A percentile compares a stretch with the other conserved stretches of the same genome.
Evolutionary conservation across 1,140 invertebrate species (phyloP).

Genomic region (Harpegnathos saltator): DNA sequence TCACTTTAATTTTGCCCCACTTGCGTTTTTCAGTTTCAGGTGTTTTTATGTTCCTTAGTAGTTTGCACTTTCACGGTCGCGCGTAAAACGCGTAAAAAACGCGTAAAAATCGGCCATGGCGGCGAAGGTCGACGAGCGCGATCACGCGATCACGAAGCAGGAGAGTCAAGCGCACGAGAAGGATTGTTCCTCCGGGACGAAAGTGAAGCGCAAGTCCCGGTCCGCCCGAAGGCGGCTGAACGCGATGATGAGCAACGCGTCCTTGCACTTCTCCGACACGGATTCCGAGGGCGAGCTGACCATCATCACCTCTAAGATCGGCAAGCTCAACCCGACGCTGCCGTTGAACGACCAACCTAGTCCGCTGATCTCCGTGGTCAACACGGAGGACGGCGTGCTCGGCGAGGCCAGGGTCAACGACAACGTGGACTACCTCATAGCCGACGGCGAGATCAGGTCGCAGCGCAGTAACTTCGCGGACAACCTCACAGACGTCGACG

Average conservation of each 20-base stretch:
- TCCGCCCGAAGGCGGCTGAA: constrained; percentile 81
- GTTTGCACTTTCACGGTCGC: constrained; percentile 50
- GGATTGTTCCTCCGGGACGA: constrained; percentile 62
- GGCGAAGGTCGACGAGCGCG: constrained; percentile 3
- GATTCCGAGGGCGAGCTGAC: constrained; percentile 84
- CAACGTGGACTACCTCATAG: constrained; percentile 62
- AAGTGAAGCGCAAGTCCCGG: constrained; percentile 81
- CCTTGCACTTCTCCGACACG: constrained; percentile 84
- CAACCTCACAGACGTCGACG: constrained; percentile 82
- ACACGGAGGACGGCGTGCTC: constrained; percentile 66
- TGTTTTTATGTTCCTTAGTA: constrained; percentile 74
- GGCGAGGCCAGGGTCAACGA: constrained; percentile 7
- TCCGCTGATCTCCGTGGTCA: constrained; percentile 80
- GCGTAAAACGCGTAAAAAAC: constrained; percentile 25
- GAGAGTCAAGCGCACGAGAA: background rate
- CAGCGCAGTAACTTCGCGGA: constrained; percentile 78
- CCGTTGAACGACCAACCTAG: constrained; percentile 25
- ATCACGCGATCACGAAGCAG: background rate
- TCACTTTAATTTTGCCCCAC: constrained; percentile 32
- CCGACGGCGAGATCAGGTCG: constrained; percentile 60
- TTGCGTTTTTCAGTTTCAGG: constrained; percentile 72
- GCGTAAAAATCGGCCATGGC: constrained; percentile 34
- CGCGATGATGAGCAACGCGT: constrained; percentile 83
- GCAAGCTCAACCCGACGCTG: constrained; percentile 46
- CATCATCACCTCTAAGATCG: constrained; percentile 59